Evolutionary conservation across 2,113 vertebrate genomes (phyloP), one percentile per base, ranked within the genome.

Genomic region (Silurus asotus): DNA sequence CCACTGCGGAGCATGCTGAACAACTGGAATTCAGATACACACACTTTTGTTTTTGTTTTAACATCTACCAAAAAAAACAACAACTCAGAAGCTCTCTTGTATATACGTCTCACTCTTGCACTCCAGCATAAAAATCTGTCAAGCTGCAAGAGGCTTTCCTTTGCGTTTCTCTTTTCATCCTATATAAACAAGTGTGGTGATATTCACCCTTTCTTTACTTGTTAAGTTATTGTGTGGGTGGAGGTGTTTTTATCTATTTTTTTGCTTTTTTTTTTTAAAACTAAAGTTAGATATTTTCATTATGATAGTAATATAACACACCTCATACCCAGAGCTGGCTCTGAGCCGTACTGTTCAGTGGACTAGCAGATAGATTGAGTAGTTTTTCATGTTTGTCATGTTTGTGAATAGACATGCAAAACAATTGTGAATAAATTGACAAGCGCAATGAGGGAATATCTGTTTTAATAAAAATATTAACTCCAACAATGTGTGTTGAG

Each of bases 171-270:
- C 84, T 77, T 81, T 84, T 81, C 74, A 49, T 74, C 48, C 67
- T 81, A 75, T 81, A 77, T 72, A 70, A 62, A 72, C 53, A 9
- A 64, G 67, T 86, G 72, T 87, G 84, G 70, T 88, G 84, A 86
- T 86, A 81, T 89, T 86, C 84, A 87, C 87, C 90, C 86, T 72
- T 84, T 86, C 89, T 87, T 85, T 91, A 85, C 84, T 95, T 90
- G 92, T 96, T 97, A 97, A 97, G 94, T 98, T 98, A 97, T 97
- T 97, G 91, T 92, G 91, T 93, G 92, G 93, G 96, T 94, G 94
- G 91, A 95, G 93, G 94, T 95, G 94, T 95, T 95, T 37, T 87
- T 87, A 84, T 90, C 90, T 90, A 62, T 92, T 90, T 88, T 67
- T 77, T 83, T 86, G 86, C 8, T 91, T 78, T 88, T 86, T n/a